These are phyloP conservation scores for Ceramica pisi DNA, from an alignment of 2,888 invertebrate genomes.

Conservation along the genomic window DNA sequence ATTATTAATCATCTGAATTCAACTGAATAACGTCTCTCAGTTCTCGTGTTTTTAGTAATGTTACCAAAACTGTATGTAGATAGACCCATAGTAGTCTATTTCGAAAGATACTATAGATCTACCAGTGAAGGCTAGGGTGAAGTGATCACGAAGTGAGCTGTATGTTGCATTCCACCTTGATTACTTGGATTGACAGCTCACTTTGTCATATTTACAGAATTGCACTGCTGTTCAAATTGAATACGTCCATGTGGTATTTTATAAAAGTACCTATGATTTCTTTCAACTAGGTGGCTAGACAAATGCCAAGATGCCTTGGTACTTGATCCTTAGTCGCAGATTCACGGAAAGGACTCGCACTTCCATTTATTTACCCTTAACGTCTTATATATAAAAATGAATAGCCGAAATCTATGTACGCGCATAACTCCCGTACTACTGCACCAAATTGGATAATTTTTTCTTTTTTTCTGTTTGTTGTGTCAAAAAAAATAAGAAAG, in stretches of 20 bases:
- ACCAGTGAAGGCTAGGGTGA: no score
- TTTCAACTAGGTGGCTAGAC: neutral
- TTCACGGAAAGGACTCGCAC: neutral
- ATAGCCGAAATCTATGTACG: no score
- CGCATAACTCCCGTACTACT: no score
- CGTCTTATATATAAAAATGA: no score
- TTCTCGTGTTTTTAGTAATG: neutral
- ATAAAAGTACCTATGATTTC: neutral
- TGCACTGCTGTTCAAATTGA: no score
- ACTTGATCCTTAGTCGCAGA: slow-evolving; percentile 13
- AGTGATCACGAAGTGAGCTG: no score
- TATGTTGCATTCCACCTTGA: no score
- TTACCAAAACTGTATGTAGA: neutral
- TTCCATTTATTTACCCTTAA: neutral
- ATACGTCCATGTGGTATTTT: neutral
- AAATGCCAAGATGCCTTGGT: neutral
- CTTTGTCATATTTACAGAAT: no score
- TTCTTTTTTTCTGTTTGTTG: no score
- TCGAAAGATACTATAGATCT: neutral
- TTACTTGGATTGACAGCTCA: no score
- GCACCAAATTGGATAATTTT: no score
- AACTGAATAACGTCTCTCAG: slow-evolving; percentile 1
- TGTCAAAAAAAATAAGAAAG: no score
- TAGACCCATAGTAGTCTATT: neutral
- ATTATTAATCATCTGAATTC: slow-evolving; percentile 19